Evolutionary conservation across 2,888 invertebrate genomes (phyloP), one percentile per base, ranked within the genome.

Genomic region (Lochmaea capreae): DNA sequence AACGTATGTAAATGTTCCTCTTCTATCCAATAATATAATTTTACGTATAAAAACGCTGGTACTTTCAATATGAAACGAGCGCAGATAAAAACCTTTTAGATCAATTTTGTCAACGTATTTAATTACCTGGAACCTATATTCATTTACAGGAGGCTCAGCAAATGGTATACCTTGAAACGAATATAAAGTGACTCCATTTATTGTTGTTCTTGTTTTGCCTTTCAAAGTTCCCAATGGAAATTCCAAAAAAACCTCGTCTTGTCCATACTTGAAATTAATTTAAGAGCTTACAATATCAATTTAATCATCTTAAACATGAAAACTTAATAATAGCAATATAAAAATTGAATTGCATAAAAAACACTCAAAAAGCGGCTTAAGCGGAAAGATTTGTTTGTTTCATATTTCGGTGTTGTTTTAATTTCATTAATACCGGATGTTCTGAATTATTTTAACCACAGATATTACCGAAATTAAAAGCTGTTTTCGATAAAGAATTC

Each of bases 121-220:
- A 59, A 72, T 78, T 46, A 82, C 81, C 72, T 80, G 77, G 46
- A 82, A 80, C 72, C 82, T 76, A 22, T 81, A 76, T 65, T 81
- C 73, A 1, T 76, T 75, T 12, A 79, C 42, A n/a, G 81, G 81
- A 16, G 80, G 81, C 71, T 81, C 72, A 4, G 80, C 82, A 73
- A 77, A 82, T 52, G 80, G 80, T 16, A 82, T 79, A 18, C 80
- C 79, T 67, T 77, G 76, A 65, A 81, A 82, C 12, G 77, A 76
- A 58, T 76, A 76, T 54, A 79, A 78, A 16, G 65, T 72, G 1
- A 71, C 68, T 4, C 77, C 77, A 14, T 65, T 67, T 49, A 71
- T 71, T 9, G 80, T 80, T 14, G 68, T 61, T 52, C 76, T 67
- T 8, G 77, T 72, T 22, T 70, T 26, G 16, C 80, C 80, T 65